Evolutionary conservation across 2,113 vertebrate species (phyloP).

Genomic region (Corynorhinus townsendii): DNA sequence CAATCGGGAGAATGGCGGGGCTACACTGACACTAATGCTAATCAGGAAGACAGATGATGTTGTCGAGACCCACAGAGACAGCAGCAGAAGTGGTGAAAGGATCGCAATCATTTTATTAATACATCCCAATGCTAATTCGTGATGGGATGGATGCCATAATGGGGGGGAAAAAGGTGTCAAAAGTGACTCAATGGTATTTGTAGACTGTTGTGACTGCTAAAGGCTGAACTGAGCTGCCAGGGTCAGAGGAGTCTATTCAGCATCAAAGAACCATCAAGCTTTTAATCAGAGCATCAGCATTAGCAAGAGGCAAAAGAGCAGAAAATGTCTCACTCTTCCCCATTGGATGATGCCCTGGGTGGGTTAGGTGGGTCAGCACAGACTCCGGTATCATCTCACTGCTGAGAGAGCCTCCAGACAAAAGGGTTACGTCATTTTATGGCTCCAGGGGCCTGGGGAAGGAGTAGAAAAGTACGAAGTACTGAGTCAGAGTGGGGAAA

Average conservation of each 20-base stretch:
- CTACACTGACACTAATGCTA: neutral
- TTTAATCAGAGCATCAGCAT: neutral
- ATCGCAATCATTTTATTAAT: neutral
- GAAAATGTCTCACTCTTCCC: neutral
- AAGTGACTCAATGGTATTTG: neutral
- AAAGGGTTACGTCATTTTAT: neutral
- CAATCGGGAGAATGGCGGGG: accelerated
- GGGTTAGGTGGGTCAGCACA: neutral
- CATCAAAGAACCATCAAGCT: neutral
- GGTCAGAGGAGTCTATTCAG: too few relatives aligned
- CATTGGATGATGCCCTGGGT: neutral
- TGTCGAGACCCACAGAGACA: neutral
- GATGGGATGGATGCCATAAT: neutral
- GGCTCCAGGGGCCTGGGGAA: neutral
- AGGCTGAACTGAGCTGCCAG: neutral
- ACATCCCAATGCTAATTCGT: neutral
- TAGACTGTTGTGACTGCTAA: neutral
- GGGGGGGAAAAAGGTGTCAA: neutral
- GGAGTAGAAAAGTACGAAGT: neutral
- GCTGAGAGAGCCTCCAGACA: neutral
- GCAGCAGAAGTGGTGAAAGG: neutral
- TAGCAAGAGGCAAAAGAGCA: neutral
- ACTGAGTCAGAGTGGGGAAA: neutral
- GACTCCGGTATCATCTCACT: neutral
- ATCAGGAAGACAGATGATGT: neutral